Evolutionary conservation across 2,888 invertebrate species (phyloP), one percentile per base, ranked within the genome.

Genomic region (Teleiodes luculella): DNA sequence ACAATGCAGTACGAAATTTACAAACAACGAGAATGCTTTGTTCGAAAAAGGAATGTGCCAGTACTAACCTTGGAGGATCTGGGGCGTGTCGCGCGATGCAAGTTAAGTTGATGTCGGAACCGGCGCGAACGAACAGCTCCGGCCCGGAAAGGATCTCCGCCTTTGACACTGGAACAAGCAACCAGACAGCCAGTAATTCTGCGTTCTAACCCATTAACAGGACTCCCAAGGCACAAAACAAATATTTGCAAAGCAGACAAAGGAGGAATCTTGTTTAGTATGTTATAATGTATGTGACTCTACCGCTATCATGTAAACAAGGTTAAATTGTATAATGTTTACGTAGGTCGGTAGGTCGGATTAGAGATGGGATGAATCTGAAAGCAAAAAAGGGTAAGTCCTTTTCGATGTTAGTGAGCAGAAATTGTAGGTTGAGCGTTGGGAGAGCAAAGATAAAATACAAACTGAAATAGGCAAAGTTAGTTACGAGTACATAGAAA

Each of bases 61-160:
- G 30, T 41, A 49, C 49, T 37, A 49, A 95, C 88, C 94, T 94
- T 52, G 95, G 95, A 33, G 95, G 95, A 71, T 95, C 95, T 3
- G 95, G 95, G 36, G 95, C 95, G 82, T 96, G 95, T 61, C 94
- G 91, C 41, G 95, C 95, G 71, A 95, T 93, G 88, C 96, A 96
- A 65, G 96, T 97, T 74, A 97, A 91, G 90, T 96, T 97, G 81
- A 97, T 96, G 87, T 96, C 96, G 66, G 95, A 96, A 57, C 96
- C 96, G 67, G 95, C 95, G 71, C 95, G 94, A 72, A 97, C 95
- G 85, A 95, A 95, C 72, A 96, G 88, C 84, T 96, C 96, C 18
- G 95, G 92, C 68, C 95, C 96, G 36, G 96, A 95, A 67, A 95
- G 90, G 72, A 97, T 97, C 90, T 95, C 95, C 57, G 97, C 96